Percentiles rank a stretch among this genome's conserved stretches.
phyloP scores from a whole-genome alignment of 2,113 vertebrate species.

The Rallus limicola region DNA sequence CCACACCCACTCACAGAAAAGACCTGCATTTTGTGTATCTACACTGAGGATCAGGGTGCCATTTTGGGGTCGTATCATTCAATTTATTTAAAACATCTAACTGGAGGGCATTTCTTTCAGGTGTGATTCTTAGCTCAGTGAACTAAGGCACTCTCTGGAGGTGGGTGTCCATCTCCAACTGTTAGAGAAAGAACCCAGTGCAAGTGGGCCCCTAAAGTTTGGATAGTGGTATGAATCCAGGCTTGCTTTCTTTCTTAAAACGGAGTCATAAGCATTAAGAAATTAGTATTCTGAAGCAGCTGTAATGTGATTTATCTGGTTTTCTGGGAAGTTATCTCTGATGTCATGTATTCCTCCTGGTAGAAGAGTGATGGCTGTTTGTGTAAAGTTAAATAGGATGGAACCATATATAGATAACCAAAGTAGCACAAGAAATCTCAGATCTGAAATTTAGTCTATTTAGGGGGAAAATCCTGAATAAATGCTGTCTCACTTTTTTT shows the following conservation, averaged over 20 bases:
- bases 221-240: not conserved
- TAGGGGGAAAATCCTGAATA: not conserved
- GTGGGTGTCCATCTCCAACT: not conserved
- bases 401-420: not conserved
- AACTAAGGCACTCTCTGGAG: not conserved
- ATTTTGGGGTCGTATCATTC: not conserved
- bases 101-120: not conserved
- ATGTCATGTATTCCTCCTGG: not conserved
- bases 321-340: not conserved
- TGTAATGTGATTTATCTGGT: not conserved
- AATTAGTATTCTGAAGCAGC: not conserved
- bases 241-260: not conserved
- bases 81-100: not conserved
- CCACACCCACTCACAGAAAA: not conserved
- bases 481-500: not conserved
- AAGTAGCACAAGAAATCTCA: not conserved
- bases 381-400: not conserved
- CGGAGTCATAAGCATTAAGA: not conserved
- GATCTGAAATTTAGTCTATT: not conserved
- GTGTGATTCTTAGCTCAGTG: not conserved
- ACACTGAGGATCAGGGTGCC: not conserved
- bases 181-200: not conserved
- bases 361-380: not conserved
- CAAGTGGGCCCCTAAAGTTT: not conserved
- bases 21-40: rapidly evolving